Conservation (phyloP, 2,113 vertebrate genomes). For the Calidris pugnax region DNA sequence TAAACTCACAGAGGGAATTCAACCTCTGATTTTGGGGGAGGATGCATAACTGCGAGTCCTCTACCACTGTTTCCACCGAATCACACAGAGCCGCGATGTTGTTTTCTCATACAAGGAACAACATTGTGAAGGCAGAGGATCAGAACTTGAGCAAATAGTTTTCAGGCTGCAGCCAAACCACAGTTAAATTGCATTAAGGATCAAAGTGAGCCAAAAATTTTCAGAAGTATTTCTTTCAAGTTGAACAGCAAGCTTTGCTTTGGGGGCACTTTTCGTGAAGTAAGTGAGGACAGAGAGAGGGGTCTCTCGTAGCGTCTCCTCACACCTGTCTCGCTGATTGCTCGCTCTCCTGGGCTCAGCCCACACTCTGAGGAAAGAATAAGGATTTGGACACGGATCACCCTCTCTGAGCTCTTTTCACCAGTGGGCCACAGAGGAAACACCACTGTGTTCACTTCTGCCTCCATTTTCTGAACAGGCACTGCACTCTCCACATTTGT, state of each 20-base stretch:
- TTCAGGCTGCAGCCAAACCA: slow-evolving; percentile 25
- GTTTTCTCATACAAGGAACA: background rate
- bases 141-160: background rate
- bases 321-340: rapidly evolving
- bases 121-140: background rate
- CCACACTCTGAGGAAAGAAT: background rate
- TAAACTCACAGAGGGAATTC: background rate
- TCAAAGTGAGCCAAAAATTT: slow-evolving; percentile 7
- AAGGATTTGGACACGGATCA: background rate
- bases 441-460: background rate
- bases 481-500: background rate
- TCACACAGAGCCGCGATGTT: background rate
- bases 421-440: background rate
- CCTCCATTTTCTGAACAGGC: slow-evolving; percentile 38
- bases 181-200: slow-evolving; percentile 19
- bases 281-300: background rate
- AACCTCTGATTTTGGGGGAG: background rate
- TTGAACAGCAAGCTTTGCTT: slow-evolving; percentile 5
- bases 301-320: background rate
- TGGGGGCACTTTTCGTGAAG: background rate
- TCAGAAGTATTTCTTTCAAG: background rate
- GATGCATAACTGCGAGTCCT: background rate
- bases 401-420: background rate
- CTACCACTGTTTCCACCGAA: background rate
- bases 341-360: background rate